Conservation (phyloP, 2,888 invertebrate genomes). For the Protophormia terraenovae region DNA sequence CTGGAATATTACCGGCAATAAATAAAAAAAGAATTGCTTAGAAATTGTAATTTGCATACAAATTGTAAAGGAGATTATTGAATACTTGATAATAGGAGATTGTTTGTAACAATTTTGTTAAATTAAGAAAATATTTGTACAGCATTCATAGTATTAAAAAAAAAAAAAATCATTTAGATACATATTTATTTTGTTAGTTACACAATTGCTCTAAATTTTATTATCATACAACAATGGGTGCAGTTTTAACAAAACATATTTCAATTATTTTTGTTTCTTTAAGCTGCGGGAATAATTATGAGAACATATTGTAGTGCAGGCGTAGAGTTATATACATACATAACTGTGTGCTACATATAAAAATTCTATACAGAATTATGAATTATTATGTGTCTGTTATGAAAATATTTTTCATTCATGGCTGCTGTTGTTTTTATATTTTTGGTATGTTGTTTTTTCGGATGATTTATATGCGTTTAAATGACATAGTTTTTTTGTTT, state of each 20-base stretch:
- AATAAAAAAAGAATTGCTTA: neutral
- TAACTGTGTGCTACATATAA: neutral
- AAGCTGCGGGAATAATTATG: conserved; percentile 42
- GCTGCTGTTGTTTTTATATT: neutral
- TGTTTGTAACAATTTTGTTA: neutral
- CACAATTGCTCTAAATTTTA: conserved; percentile 58
- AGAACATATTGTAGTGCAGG: conserved; percentile 38
- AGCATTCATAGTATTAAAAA: too few species aligned
- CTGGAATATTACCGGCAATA: neutral
- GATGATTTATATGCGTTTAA: conserved; percentile 52
- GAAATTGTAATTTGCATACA: neutral
- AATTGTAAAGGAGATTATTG: conserved; percentile 8
- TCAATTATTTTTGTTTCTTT: neutral
- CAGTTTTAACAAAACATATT: conserved; percentile 29
- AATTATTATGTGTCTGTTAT: conserved; percentile 46
- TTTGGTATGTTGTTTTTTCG: conserved; percentile 10
- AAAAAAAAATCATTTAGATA: neutral
- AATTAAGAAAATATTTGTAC: conserved; percentile 3
- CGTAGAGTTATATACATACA: conserved; percentile 28
- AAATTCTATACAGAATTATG: conserved; percentile 46
- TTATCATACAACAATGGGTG: conserved; percentile 57
- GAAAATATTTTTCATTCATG: conserved; percentile 22
- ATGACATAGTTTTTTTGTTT: conserved; percentile 44
- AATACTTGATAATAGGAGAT: neutral
- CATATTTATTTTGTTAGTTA: neutral